Evolutionary conservation across 1,140 invertebrate genomes (phyloP), one percentile per base, ranked within the genome.

Genomic region (Notospermus geniculatus): DNA sequence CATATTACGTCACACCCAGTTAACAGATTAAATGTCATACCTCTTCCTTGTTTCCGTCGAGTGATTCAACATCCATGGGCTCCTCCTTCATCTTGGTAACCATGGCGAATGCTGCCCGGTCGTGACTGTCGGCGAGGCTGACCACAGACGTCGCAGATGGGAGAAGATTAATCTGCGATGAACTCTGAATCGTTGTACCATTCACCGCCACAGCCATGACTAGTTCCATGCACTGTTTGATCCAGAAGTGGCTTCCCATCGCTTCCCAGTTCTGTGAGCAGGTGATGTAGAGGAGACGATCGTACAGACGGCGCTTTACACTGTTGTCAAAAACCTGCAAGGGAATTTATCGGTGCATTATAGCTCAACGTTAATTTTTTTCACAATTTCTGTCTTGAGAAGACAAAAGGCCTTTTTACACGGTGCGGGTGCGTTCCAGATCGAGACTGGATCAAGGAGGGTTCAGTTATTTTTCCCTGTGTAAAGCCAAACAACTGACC

Each of bases 211-310:
- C 75, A 15, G 71, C 70, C 55, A 80, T 57, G 23, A 81, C 28
- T 9, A 81, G 63, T 77, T 97, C 93, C 39, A 97, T 90, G 71
- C 93, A 96, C 74, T 98, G 95, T 74, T 97, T 97, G 66, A 98
- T 95, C 95, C 95, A 98, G 81, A 93, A 98, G 77, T 98, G 93
- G 1, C 89, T 88, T 0, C 92, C 92, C 80, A 98, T 97, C 15
- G 91, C 87, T 72, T 98, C 95, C 95, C 95, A 98, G 74, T 95
- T 97, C 81, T 98, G 95, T 36, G 92, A 93, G 78, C 92, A 95
- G 7, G 92, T 86, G 46, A 97, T 94, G 75, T 98, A 98, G 0
- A 97, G 79, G 1, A 98, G 80, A 13, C 95, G 85, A 66, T 97
- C 95, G 73, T 93, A 90, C 1, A 97, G 81, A 17, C 89, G 84